Percentiles rank a stretch among this genome's conserved stretches.
phyloP scores from a whole-genome alignment of 1,140 invertebrate species.

The Hyposmocoma kahamanoa region DNA sequence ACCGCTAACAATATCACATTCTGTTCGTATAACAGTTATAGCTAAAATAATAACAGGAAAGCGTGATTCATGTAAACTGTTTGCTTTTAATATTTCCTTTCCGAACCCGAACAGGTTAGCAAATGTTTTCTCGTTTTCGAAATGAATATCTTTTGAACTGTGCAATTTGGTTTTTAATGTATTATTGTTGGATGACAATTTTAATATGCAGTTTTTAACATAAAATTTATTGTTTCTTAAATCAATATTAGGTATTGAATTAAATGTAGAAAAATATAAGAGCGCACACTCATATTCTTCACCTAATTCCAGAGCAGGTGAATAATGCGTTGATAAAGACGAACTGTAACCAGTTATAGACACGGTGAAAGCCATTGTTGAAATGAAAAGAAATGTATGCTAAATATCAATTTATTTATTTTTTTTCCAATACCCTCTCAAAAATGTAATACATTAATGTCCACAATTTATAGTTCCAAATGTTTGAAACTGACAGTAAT shows the following conservation, averaged over 20 bases:
- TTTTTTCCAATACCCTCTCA: slow-evolving; percentile 3
- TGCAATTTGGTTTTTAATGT: slow-evolving; percentile 22
- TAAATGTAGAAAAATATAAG: slow-evolving; percentile 15
- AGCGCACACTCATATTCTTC: slow-evolving; percentile 16
- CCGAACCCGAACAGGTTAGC: slow-evolving; percentile 7
- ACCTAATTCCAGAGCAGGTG: slow-evolving; percentile 14
- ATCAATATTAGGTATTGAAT: slow-evolving; percentile 23
- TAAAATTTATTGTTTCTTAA: slow-evolving; percentile 9
- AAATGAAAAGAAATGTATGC: not conserved
- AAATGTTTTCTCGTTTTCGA: slow-evolving; percentile 7
- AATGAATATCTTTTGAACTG: slow-evolving; percentile 15
- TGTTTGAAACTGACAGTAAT: not conserved
- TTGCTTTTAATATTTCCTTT: slow-evolving; percentile 1
- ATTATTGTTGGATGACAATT: slow-evolving; percentile 21
- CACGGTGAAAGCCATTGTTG: slow-evolving; percentile 5
- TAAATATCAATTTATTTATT: slow-evolving; percentile 7
- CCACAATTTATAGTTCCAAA: slow-evolving; percentile 1
- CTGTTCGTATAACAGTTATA: slow-evolving; percentile 1
- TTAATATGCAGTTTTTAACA: slow-evolving; percentile 8
- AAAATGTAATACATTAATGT: not conserved
- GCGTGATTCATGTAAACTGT: slow-evolving; percentile 2
- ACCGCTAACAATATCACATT: slow-evolving; percentile 9
- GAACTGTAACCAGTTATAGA: slow-evolving; percentile 2
- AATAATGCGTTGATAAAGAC: slow-evolving; percentile 17
- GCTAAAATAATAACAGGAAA: slow-evolving; percentile 9